Conservation (phyloP, 1,140 invertebrate species). For the Tetragonula clypearis region DNA sequence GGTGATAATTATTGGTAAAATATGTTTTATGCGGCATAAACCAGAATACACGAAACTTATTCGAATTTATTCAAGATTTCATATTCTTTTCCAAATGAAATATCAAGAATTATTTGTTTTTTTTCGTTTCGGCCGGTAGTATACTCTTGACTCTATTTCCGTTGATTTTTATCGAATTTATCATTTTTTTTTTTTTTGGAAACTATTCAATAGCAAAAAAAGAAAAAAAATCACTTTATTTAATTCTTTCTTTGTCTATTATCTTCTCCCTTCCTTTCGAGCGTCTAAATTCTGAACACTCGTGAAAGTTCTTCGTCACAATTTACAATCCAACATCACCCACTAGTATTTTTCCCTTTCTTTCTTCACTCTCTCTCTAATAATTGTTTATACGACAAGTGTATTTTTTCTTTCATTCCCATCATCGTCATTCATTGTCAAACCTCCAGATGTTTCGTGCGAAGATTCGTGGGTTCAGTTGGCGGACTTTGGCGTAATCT, state of each 20-base stretch:
- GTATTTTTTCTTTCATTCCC: neutral
- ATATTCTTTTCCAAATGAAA: too few relatives aligned
- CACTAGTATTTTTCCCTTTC: neutral
- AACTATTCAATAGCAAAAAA: neutral
- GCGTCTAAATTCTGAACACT: constrained; percentile 25
- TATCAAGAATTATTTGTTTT: too few relatives aligned
- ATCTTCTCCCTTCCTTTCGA: neutral
- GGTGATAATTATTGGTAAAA: too few relatives aligned
- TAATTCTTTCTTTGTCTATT: neutral
- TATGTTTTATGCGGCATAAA: too few relatives aligned
- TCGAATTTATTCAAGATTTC: too few relatives aligned
- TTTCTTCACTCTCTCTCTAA: neutral
- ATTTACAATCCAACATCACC: neutral
- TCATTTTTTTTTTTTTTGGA: neutral
- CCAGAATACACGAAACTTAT: too few relatives aligned
- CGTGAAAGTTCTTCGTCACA: constrained; percentile 15
- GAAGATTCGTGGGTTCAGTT: neutral
- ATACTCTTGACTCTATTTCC: too few relatives aligned
- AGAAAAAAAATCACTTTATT: too few relatives aligned
- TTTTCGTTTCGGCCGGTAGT: too few relatives aligned
- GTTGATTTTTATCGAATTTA: neutral
- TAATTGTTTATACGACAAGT: neutral
- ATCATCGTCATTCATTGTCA: neutral
- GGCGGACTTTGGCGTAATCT: neutral
- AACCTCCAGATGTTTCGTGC: neutral